Percentiles rank a stretch among this genome's conserved stretches.
phyloP scores from a whole-genome alignment of 1,140 invertebrate genomes.

The Atta colombica region DNA sequence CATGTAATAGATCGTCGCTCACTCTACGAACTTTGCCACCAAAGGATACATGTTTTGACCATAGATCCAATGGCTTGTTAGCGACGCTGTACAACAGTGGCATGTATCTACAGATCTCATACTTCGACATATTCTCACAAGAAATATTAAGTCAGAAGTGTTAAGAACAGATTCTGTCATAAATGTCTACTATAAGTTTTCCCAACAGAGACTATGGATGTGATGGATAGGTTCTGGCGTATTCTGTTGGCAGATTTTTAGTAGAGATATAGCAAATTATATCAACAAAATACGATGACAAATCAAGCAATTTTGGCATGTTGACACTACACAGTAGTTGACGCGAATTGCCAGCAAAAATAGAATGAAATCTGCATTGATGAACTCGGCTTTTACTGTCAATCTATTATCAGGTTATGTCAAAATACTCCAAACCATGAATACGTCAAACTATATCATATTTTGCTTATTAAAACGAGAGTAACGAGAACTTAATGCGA shows the following conservation, averaged over 20 bases:
- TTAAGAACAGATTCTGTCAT: background rate
- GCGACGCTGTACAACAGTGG: constrained; percentile 71
- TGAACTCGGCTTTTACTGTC: background rate
- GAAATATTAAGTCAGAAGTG: background rate
- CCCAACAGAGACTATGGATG: background rate
- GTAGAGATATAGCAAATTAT: background rate
- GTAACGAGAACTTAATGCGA: no score
- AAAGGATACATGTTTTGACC: constrained; percentile 73
- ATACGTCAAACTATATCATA: no score
- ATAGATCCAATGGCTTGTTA: constrained; percentile 70
- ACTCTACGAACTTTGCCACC: constrained; percentile 71
- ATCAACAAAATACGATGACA: background rate
- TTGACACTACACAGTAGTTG: background rate
- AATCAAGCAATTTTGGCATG: background rate
- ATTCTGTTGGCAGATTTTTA: background rate
- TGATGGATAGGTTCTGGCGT: background rate
- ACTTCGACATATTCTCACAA: background rate
- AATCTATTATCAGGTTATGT: background rate
- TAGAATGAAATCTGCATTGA: background rate
- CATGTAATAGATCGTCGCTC: constrained; percentile 66
- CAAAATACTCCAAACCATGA: background rate
- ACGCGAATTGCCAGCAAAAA: background rate
- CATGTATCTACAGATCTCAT: constrained; percentile 61
- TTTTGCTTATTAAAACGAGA: background rate
- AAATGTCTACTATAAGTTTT: background rate